A percentile compares a stretch with the other conserved stretches of the same genome.
phyloP scores from a whole-genome alignment of 2,113 vertebrate species.

The Tupaia chinensis region DNA sequence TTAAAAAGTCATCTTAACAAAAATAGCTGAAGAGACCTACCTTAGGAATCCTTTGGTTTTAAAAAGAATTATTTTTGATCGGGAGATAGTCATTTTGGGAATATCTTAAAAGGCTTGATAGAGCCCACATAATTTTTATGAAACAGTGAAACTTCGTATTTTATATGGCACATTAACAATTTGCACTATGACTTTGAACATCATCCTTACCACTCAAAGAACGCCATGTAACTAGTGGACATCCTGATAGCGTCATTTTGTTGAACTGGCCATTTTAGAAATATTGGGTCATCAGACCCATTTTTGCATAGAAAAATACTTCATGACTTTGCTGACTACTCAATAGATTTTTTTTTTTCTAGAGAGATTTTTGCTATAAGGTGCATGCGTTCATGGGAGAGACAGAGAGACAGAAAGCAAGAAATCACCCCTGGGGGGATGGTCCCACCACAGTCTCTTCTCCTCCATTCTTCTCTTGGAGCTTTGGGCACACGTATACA shows the following conservation, averaged over 20 bases:
- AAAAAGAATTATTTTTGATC: slow-evolving; percentile 24
- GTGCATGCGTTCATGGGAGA: too few relatives aligned
- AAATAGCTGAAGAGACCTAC: background rate
- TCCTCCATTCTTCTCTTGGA: too few relatives aligned
- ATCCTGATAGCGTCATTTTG: slow-evolving; percentile 3
- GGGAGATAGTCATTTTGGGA: background rate
- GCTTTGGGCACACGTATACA: too few relatives aligned
- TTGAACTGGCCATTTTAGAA: slow-evolving; percentile 34
- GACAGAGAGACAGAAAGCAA: too few relatives aligned
- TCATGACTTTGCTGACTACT: too few relatives aligned
- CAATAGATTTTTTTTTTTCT: too few relatives aligned
- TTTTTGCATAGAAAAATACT: too few relatives aligned
- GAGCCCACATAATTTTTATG: background rate
- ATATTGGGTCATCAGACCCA: too few relatives aligned
- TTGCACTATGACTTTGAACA: slow-evolving; percentile 25
- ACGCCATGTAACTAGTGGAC: background rate
- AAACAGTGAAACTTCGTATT: background rate
- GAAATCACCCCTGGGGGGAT: too few relatives aligned
- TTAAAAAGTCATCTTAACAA: background rate
- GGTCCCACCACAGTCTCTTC: too few relatives aligned
- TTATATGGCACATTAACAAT: background rate
- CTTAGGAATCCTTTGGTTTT: slow-evolving; percentile 2
- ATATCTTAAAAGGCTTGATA: slow-evolving; percentile 7
- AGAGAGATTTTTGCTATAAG: too few relatives aligned
- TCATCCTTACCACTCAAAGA: background rate